phyloP scores from a whole-genome alignment of 1,140 invertebrate genomes.

The Drosophila ogumai region DNA sequence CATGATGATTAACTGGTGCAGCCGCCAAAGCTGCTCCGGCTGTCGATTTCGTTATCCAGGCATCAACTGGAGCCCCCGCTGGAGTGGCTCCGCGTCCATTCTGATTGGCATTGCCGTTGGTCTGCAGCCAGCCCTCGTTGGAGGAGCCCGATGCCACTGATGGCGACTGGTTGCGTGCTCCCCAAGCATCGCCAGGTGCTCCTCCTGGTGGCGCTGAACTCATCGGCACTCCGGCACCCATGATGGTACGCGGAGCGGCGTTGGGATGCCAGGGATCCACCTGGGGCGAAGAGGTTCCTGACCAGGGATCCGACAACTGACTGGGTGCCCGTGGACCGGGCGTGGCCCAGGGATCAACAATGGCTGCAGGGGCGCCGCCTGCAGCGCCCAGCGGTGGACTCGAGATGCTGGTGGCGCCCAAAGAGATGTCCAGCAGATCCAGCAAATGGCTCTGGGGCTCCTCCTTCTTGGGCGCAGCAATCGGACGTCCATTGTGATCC shows the following conservation, averaged over 20 bases:
- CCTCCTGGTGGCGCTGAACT: conserved; percentile 35
- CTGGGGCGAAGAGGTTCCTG: conserved; percentile 82
- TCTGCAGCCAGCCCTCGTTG: conserved; percentile 82
- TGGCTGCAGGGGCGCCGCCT: conserved; percentile 76
- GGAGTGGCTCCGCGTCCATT: conserved; percentile 61
- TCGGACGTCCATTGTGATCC: conserved; percentile 59
- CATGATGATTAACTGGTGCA: conserved; percentile 37
- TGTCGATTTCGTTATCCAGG: conserved; percentile 71
- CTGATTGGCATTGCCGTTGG: conserved; percentile 72
- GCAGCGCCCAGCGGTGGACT: conserved; percentile 75
- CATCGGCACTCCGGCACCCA: conserved; percentile 67
- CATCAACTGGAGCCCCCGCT: conserved; percentile 53
- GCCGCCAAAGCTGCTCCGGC: conserved; percentile 48
- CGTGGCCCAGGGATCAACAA: conserved; percentile 90
- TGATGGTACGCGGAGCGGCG: conserved; percentile 66
- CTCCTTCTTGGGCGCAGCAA: conserved; percentile 67
- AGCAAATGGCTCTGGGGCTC: conserved; percentile 89
- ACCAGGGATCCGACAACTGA: conserved; percentile 87
- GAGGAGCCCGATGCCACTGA: conserved; percentile 81
- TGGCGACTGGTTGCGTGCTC: conserved; percentile 77
- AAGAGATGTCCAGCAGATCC: conserved; percentile 92
- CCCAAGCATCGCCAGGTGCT: conserved; percentile 66
- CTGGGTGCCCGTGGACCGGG: conserved; percentile 86
- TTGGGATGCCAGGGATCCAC: conserved; percentile 88
- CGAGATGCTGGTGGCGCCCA: conserved; percentile 87